These are phyloP conservation scores for Lamellibrachia columna DNA, from an alignment of 2,888 invertebrate species.

Conservation along the genomic window DNA sequence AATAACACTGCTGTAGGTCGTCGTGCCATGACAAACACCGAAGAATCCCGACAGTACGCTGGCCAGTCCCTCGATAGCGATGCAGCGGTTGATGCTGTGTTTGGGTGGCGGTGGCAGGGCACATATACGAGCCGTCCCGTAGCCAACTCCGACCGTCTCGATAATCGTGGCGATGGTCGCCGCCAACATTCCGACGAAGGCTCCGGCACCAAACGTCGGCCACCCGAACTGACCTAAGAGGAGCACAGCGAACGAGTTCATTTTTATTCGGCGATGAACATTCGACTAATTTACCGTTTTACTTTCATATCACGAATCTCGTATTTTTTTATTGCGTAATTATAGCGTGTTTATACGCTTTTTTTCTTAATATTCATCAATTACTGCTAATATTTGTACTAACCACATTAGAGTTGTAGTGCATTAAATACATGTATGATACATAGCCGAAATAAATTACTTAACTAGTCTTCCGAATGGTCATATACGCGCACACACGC, in stretches of 20 bases:
- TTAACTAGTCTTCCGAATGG: neutral
- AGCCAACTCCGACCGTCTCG: constrained; percentile 28
- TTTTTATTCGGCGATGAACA: neutral
- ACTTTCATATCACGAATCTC: too few relatives aligned
- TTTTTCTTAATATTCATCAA: neutral
- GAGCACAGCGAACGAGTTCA: too few relatives aligned
- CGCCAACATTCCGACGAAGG: constrained; percentile 28
- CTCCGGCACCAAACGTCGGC: constrained; percentile 22
- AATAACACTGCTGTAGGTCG: constrained; percentile 86
- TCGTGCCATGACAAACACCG: constrained; percentile 86
- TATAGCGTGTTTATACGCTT: neutral
- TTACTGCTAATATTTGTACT: too few relatives aligned
- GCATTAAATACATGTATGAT: too few relatives aligned
- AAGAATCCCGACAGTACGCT: constrained; percentile 82
- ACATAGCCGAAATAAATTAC: too few relatives aligned
- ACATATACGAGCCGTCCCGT: constrained; percentile 25
- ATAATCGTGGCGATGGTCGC: constrained; percentile 28
- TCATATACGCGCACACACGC: neutral
- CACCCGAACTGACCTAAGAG: constrained; percentile 29
- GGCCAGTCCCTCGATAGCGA: constrained; percentile 80
- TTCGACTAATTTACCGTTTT: too few relatives aligned
- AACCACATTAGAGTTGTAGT: too few relatives aligned
- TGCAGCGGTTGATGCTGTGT: constrained; percentile 32
- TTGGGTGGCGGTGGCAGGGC: constrained; percentile 28
- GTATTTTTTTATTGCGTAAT: too few relatives aligned